These are phyloP conservation scores for Chaenogobius annularis DNA, from an alignment of 2,113 vertebrate genomes.

Conservation along the genomic window DNA sequence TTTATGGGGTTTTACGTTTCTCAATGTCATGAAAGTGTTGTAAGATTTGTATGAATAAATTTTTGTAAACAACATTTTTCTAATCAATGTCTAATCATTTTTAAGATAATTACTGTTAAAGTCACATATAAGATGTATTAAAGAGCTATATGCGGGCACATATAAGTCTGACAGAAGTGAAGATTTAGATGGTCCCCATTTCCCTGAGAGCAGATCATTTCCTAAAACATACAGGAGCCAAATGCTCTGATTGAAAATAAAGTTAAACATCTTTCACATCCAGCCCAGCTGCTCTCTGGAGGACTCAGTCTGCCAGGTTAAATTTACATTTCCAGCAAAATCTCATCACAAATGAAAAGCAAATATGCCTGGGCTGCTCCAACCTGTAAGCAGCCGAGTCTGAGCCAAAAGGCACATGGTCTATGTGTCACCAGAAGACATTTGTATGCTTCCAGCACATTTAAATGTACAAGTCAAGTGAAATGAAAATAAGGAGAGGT, in stretches of 20 bases:
- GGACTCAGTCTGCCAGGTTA: conserved; percentile 13
- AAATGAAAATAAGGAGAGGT: not conserved
- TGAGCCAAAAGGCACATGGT: conserved; percentile 7
- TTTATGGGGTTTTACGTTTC: conserved; percentile 86
- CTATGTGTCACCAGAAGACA: not conserved
- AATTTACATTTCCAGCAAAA: conserved; percentile 23
- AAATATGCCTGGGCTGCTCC: conserved; percentile 1
- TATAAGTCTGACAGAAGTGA: not conserved
- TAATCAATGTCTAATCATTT: conserved; percentile 89
- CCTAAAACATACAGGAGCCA: conserved; percentile 21
- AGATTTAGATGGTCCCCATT: not conserved
- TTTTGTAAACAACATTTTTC: conserved; percentile 94
- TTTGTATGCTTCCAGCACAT: not conserved
- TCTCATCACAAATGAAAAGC: conserved; percentile 13
- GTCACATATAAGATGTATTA: not conserved
- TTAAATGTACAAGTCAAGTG: conserved; percentile 11
- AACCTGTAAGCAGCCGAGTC: conserved; percentile 4
- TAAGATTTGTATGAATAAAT: conserved; percentile 99
- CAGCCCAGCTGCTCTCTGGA: conserved; percentile 5
- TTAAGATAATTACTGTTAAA: conserved; percentile 66
- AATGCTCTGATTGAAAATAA: conserved; percentile 36
- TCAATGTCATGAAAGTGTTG: conserved; percentile 95
- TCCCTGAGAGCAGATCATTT: conserved; percentile 11
- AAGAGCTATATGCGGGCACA: not conserved
- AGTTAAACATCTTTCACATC: conserved; percentile 32